These are phyloP conservation scores for Margaritifera margaritifera DNA, from an alignment of 2,888 invertebrate genomes.

Conservation along the genomic window DNA sequence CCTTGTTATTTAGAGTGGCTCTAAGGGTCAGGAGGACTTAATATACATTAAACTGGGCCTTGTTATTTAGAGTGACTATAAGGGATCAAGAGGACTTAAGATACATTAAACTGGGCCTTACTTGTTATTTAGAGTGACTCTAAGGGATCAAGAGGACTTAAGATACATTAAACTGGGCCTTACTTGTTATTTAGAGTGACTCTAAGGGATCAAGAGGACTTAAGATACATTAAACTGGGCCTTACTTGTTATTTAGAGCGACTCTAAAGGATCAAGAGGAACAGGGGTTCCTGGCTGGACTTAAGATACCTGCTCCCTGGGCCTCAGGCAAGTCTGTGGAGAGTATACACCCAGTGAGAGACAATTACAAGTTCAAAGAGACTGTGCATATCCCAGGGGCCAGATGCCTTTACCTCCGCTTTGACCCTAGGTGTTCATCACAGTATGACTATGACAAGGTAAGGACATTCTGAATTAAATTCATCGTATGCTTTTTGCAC, in stretches of 20 bases:
- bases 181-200: too few species aligned
- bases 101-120: too few species aligned
- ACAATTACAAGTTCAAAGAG: conserved; percentile 73
- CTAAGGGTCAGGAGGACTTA: too few species aligned
- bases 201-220: too few species aligned
- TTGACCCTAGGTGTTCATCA: conserved; percentile 71
- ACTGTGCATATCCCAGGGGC: conserved; percentile 72
- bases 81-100: too few species aligned
- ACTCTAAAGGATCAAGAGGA: conserved; percentile 60
- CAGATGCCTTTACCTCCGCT: conserved; percentile 70
- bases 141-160: too few species aligned
- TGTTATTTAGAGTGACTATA: too few species aligned
- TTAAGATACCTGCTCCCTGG: conserved; percentile 73
- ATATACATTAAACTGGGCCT: too few species aligned
- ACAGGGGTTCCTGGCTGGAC: conserved; percentile 67
- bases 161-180: too few species aligned
- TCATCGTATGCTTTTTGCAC: background rate
- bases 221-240: too few species aligned
- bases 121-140: too few species aligned
- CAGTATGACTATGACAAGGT: conserved; percentile 74
- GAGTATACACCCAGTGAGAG: conserved; percentile 72
- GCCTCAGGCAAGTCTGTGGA: conserved; percentile 71
- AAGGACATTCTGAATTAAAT: conserved; percentile 1
- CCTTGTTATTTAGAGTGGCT: too few species aligned
- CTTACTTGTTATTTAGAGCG: conserved; percentile 10